phyloP scores from a whole-genome alignment of 2,888 invertebrate species.

The Xiphydria camelus region DNA sequence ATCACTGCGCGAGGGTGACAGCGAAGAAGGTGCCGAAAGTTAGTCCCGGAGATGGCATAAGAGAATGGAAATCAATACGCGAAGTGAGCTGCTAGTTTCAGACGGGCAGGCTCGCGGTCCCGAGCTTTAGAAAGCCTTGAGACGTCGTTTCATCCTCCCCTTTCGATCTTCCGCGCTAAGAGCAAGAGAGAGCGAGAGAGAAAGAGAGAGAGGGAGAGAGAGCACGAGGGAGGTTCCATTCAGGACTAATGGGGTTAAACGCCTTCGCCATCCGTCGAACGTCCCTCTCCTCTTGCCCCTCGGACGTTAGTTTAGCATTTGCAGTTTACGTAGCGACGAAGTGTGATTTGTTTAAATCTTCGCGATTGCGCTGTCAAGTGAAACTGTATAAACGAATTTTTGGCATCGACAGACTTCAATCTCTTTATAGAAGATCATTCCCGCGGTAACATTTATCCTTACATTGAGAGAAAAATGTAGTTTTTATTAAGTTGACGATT shows the following conservation, averaged over 20 bases:
- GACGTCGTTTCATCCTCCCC: constrained; percentile 40
- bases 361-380: too few relatives aligned
- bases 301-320: too few relatives aligned
- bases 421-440: too few relatives aligned
- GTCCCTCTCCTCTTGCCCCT: too few relatives aligned
- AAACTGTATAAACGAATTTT: too few relatives aligned
- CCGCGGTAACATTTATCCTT: too few relatives aligned
- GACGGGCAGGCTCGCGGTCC: constrained; percentile 31
- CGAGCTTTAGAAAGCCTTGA: constrained; percentile 51
- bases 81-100: constrained; percentile 51
- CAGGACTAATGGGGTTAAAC: constrained; percentile 57
- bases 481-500: too few relatives aligned
- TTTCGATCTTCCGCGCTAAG: constrained; percentile 32
- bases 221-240: constrained; percentile 37
- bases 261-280: constrained; percentile 46
- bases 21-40: constrained; percentile 36
- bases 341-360: too few relatives aligned
- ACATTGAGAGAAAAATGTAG: too few relatives aligned
- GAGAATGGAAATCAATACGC: constrained; percentile 57
- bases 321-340: too few relatives aligned
- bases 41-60: constrained; percentile 47
- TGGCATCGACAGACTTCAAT: too few relatives aligned
- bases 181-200: constrained; percentile 25
- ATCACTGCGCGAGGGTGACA: too few relatives aligned
- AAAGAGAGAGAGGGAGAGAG: constrained; percentile 23